Evolutionary conservation across 1,140 invertebrate genomes (phyloP), one percentile per base, ranked within the genome.

Genomic region (Zaprionus lachaisei): DNA sequence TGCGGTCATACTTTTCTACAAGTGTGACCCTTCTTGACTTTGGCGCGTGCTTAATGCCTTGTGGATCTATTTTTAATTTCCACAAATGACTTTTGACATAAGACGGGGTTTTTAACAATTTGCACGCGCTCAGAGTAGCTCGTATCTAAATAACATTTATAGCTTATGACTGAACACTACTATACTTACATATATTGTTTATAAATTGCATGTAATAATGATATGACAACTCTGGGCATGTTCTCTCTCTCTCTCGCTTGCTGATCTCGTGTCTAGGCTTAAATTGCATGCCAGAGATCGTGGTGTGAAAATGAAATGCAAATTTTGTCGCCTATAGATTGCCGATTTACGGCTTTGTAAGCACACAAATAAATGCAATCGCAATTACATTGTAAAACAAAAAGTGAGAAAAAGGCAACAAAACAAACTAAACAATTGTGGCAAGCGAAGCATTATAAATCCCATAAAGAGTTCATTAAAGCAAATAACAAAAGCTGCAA

Each of bases 321-420:
- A 72, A 72, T 72, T 66, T 72, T 47, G 54, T 66, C 70, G 62
- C 54, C 54, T 65, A 28, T 72, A 57, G 54, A 57, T 72, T 37
- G 14, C 0, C 47, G 20, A 72, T 54, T 58, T 65, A 38, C 54
- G 69, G 54, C 31, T 58, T 28, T 28, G 14, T 72, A n/a, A 65
- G 28, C 54, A 57, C n/a, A 38, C 28, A 57, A 65, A 57, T 47
- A 55, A 55, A 56, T 38, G 7, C 49, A 56, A 63, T 37, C 34
- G n/a, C 37, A 58, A 67, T 65, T 49, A 66, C 62, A 49, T 14
- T 72, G 51, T 57, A 58, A 69, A 69, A 44, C 24, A 26, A 69
- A 58, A 68, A 57, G 7, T 24, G 20, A 24, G 41, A 58, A 66
- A 58, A 12, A n/a, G 20, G 14, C 28, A 55, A 58, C 65, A 66